phyloP scores from a whole-genome alignment of 2,113 vertebrate genomes.

The Sinocyclocheilus maitianheensis region DNA sequence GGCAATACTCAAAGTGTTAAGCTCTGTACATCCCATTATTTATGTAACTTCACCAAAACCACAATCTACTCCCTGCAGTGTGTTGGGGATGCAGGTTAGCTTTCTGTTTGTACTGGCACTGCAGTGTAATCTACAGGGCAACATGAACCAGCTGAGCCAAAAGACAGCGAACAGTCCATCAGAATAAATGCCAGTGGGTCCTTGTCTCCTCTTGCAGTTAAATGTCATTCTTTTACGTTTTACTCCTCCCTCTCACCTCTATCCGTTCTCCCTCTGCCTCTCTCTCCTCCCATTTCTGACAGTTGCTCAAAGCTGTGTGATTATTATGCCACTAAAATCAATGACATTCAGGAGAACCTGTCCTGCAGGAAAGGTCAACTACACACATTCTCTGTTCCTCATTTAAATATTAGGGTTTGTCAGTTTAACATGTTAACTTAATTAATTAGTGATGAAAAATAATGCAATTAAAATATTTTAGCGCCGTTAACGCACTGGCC shows the following conservation, averaged over 20 bases:
- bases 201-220: conserved; percentile 29
- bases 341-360: conserved; percentile 44
- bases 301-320: conserved; percentile 42
- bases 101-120: conserved; percentile 27
- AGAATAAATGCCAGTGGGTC: conserved; percentile 44
- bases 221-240: conserved; percentile 40
- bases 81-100: neutral
- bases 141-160: conserved; percentile 3
- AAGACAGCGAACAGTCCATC: conserved; percentile 18
- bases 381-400: conserved; percentile 2
- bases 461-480: too few relatives aligned
- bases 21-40: neutral
- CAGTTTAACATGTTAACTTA: too few relatives aligned
- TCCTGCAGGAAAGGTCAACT: conserved; percentile 40
- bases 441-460: too few relatives aligned
- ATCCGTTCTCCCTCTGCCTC: neutral
- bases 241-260: neutral
- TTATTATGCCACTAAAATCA: conserved; percentile 49
- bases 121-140: conserved; percentile 27
- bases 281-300: conserved; percentile 31
- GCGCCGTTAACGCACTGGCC: too few relatives aligned
- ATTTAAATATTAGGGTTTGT: neutral
- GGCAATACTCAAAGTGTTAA: neutral
- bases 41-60: neutral
- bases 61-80: neutral